Percentiles rank a stretch among this genome's conserved stretches.
These are phyloP conservation scores for Anas bahamensis DNA, from an alignment of 2,797 vertebrate genomes.

Conservation along the genomic window DNA sequence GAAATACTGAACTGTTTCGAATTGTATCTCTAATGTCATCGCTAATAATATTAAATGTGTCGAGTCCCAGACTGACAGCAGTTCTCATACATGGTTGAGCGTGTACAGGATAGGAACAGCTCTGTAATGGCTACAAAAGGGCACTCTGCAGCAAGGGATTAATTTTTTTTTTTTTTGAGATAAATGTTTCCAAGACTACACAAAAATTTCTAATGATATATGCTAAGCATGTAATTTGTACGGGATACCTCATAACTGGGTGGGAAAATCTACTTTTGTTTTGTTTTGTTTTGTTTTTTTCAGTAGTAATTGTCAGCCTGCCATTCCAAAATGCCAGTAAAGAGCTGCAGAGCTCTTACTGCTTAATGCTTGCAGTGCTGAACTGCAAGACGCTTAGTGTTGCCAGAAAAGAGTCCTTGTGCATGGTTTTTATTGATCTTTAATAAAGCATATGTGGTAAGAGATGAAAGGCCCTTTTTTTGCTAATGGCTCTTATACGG, in stretches of 20 bases:
- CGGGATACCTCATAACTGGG: neutral
- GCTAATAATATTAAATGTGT: neutral
- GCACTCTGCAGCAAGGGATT: neutral
- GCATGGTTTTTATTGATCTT: neutral
- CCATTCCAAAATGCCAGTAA: neutral
- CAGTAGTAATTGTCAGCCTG: neutral
- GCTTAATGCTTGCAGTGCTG: neutral
- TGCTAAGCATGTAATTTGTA: neutral
- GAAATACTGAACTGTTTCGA: neutral
- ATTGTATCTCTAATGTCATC: neutral
- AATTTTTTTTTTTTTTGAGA: neutral
- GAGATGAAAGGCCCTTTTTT: neutral
- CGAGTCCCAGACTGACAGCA: neutral
- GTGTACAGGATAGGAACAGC: neutral
- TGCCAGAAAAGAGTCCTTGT: neutral
- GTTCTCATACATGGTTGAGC: neutral
- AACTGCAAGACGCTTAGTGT: neutral
- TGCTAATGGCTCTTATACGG: neutral
- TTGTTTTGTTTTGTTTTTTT: too few relatives aligned
- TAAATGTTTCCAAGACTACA: neutral
- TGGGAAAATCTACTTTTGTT: neutral
- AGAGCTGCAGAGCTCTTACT: neutral
- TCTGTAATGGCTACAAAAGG: neutral
- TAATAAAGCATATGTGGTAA: neutral
- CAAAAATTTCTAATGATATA: neutral